Conservation (phyloP, 1,140 invertebrate genomes). For the Tetramorium alpestre region DNA sequence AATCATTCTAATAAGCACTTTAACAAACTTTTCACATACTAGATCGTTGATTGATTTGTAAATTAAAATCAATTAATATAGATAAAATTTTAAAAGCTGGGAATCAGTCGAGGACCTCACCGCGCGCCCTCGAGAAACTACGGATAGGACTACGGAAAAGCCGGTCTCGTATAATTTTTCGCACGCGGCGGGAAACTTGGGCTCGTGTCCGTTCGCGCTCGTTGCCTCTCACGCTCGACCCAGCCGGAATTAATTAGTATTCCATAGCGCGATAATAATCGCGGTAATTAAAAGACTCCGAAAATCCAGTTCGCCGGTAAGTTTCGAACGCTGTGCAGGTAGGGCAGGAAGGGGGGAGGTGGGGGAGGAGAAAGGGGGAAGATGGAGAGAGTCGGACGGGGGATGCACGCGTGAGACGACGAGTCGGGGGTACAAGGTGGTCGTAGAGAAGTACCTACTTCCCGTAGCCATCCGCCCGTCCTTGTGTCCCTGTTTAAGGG, state of each 20-base stretch:
- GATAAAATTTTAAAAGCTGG: not conserved
- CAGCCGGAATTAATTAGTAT: conserved; percentile 64
- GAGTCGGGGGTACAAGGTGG: conserved; percentile 44
- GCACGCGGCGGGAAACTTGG: conserved; percentile 8
- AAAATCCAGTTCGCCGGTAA: conserved; percentile 60
- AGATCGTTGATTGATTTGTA: no score
- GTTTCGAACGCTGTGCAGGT: conserved; percentile 37
- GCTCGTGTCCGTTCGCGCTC: not conserved
- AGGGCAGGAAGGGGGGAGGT: not conserved
- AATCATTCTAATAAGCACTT: not conserved
- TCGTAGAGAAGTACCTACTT: conserved; percentile 63
- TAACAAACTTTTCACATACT: no score
- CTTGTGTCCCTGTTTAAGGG: conserved; percentile 70
- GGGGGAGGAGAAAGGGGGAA: not conserved
- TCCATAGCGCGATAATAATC: conserved; percentile 55
- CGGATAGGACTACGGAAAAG: conserved; percentile 1
- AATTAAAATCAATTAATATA: no score
- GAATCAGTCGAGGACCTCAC: not conserved
- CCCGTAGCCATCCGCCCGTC: conserved; percentile 63
- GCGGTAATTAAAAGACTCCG: conserved; percentile 59
- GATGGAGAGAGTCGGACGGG: conserved; percentile 4
- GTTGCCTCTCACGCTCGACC: conserved; percentile 7
- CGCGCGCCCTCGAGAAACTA: not conserved
- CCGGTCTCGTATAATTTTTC: conserved; percentile 54
- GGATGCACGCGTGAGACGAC: conserved; percentile 41